Percentiles rank a stretch among this genome's conserved stretches.
These are phyloP conservation scores for Poeciliopsis turrubarensis DNA, from an alignment of 2,113 vertebrate genomes.

Conservation along the genomic window DNA sequence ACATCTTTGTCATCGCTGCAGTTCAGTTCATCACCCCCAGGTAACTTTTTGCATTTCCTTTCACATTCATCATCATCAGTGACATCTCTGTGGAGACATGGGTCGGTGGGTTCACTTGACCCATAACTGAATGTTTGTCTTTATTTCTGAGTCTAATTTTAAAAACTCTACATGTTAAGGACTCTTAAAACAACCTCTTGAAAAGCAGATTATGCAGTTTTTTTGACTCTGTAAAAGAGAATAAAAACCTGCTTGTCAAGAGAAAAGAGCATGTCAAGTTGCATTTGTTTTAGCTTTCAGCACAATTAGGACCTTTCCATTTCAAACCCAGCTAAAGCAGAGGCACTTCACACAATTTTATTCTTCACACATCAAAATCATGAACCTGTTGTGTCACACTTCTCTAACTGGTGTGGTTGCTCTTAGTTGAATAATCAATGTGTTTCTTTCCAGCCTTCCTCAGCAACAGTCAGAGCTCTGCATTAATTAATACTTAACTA, in stretches of 20 bases:
- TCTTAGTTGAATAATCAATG: conserved; percentile 7
- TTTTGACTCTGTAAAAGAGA: conserved; percentile 4
- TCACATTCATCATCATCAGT: not conserved
- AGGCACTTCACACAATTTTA: conserved; percentile 13
- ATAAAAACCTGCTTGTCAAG: not conserved
- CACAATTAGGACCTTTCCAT: conserved; percentile 16
- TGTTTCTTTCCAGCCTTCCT: conserved; percentile 1
- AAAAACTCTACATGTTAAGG: not conserved
- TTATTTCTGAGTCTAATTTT: not conserved
- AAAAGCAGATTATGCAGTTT: not conserved
- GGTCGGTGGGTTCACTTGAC: not conserved
- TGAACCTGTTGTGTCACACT: conserved; percentile 13
- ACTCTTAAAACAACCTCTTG: not conserved
- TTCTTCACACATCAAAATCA: conserved; percentile 18
- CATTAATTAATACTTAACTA: not conserved
- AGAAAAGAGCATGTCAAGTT: not conserved
- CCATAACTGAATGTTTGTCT: conserved; percentile 4
- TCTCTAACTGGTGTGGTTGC: conserved; percentile 9
- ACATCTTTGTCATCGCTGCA: conserved; percentile 84
- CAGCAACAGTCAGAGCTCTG: not conserved
- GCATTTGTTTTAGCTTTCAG: conserved; percentile 13
- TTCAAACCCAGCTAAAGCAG: conserved; percentile 9
- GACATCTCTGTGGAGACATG: not conserved
- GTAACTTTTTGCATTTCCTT: conserved; percentile 64
- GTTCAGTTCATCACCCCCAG: conserved; percentile 81